phyloP scores from a whole-genome alignment of 2,797 vertebrate genomes.

The Rhynchotus rufescens region DNA sequence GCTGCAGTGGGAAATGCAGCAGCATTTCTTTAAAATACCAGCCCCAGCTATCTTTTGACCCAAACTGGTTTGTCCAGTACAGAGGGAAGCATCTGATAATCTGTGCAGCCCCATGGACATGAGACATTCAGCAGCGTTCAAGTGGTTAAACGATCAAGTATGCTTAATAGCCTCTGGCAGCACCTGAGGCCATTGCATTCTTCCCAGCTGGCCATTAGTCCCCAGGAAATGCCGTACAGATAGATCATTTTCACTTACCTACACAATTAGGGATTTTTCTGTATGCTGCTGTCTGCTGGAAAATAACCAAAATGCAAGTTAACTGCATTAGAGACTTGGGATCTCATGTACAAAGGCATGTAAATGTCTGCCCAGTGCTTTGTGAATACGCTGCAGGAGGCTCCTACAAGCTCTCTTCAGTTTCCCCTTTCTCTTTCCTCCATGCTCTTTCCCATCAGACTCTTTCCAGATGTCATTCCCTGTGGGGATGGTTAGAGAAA shows the following conservation, averaged over 20 bases:
- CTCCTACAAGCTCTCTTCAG: neutral
- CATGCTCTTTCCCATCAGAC: neutral
- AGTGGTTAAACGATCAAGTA: constrained; percentile 34
- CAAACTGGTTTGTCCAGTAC: neutral
- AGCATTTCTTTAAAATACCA: constrained; percentile 10
- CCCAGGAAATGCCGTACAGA: constrained; percentile 8
- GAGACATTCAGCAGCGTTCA: neutral
- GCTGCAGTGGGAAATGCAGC: neutral
- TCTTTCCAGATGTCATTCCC: neutral
- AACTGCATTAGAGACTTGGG: neutral
- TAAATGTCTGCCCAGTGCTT: neutral
- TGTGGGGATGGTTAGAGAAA: neutral
- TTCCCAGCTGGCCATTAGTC: constrained; percentile 19
- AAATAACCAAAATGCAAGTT: neutral
- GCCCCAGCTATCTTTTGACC: neutral
- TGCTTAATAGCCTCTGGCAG: neutral
- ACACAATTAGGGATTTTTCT: neutral
- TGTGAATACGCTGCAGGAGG: neutral
- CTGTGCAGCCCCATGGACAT: neutral
- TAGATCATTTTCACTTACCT: neutral
- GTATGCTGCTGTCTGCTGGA: neutral
- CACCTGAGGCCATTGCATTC: neutral
- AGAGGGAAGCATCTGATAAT: neutral
- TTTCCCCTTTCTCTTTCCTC: neutral
- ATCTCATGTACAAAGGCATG: neutral